Base-by-base conservation (phyloP, 2,797 vertebrate species). In the Chromobotia macracanthus region DNA sequence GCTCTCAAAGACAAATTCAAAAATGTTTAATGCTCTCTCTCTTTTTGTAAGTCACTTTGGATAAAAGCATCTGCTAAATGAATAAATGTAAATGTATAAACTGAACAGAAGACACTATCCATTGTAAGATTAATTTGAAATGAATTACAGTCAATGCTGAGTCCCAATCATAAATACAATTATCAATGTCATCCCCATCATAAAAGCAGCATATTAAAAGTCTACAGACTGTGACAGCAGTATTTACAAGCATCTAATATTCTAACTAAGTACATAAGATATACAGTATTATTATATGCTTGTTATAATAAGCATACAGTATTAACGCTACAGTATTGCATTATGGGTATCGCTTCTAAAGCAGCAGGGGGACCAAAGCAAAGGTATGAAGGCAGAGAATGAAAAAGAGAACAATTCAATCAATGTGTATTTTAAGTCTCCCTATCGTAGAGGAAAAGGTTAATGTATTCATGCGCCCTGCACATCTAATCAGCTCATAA, bases 401-500 rank as follows among this genome's bases (percentile, higher is more conserved):
- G n/a, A 75, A 55, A 63, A 10, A 41, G 6, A 18, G 48, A 61
- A 31, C 35, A 25, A 53, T 5, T 13, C n/a, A 48, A 56, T 48
- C 41, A 50, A 21, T 48, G 15, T 48, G 18, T 50, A 50, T 69
- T 77, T 77, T 38, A 60, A 10, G 7, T 70, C 25, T 50, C 55
- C 18, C 25, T 51, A 61, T 51, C 46, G n/a, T 63, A 61, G 56
- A 41, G 19, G 44, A 44, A 78, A 78, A 78, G 56, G 76, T 64
- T 78, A 64, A 78, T 71, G 76, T 78, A 78, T 78, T 78, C 67
- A 63, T 25, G 44, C 28, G 5, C 46, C 28, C 46, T 41, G 46
- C 25, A 70, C 55, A 63, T 70, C 46, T 53, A 63, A 78, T 63
- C 28, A 63, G 67, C 58, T 61, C 66, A 70, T 61, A 61, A 61